Conservation (phyloP, 2,888 invertebrate species). For the Syrphus vitripennis region DNA sequence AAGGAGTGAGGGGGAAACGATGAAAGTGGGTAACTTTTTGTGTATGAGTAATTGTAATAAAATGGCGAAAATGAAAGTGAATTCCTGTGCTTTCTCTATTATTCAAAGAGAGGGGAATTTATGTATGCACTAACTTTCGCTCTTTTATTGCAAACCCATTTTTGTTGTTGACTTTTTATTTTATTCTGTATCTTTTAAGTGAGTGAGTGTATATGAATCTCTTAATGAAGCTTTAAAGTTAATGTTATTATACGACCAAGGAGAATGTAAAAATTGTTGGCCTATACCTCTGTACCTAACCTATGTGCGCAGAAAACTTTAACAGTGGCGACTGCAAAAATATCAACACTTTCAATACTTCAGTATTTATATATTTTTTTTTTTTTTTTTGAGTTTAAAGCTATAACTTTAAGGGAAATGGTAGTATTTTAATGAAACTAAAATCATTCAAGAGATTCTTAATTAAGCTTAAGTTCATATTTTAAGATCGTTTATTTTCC, state of each 20-base stretch:
- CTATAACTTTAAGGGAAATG: too few relatives aligned
- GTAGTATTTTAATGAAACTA: too few relatives aligned
- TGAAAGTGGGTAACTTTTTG: neutral
- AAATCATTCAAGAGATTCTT: too few relatives aligned
- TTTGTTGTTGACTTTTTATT: neutral
- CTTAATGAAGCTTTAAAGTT: constrained; percentile 23
- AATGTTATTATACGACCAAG: constrained; percentile 41
- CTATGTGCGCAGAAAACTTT: constrained; percentile 30
- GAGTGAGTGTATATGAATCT: constrained; percentile 1
- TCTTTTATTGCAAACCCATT: constrained; percentile 46
- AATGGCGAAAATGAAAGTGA: constrained; percentile 67
- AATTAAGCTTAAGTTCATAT: too few relatives aligned
- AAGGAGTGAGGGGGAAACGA: neutral
- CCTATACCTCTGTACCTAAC: neutral
- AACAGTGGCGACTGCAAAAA: neutral
- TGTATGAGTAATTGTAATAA: constrained; percentile 25
- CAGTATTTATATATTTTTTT: too few relatives aligned
- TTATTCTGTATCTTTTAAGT: constrained; percentile 9
- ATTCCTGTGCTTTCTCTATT: constrained; percentile 41
- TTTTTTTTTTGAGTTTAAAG: too few relatives aligned
- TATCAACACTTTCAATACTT: neutral
- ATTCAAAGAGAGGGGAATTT: constrained; percentile 21
- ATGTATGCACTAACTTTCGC: constrained; percentile 35
- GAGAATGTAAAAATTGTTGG: constrained; percentile 51
- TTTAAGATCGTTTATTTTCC: too few relatives aligned